Evolutionary conservation across 2,113 vertebrate species (phyloP), one percentile per base, ranked within the genome.

Genomic region (Melanerpes aurifrons): DNA sequence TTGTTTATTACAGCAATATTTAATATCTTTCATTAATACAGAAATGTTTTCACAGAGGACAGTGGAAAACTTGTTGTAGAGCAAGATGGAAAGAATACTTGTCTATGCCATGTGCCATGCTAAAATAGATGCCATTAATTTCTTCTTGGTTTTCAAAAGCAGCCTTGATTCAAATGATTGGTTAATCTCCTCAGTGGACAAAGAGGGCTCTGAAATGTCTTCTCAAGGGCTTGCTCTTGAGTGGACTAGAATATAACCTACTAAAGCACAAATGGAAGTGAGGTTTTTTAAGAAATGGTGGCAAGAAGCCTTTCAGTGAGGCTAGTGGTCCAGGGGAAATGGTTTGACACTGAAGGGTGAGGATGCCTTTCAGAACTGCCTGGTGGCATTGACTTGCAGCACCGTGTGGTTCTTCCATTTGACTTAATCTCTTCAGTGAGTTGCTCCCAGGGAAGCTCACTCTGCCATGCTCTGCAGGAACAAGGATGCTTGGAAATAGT

Each of bases 11-110:
- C 6, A 75, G 54, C 48, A 87, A 72, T 91, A 77, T 86, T 93
- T 86, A 91, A 83, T 80, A 7, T 22, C 63, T 92, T 89, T 87
- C 62, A 81, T 90, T 93, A 91, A 89, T 86, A 74, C 29, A 58
- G 54, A 68, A 53, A 37, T 58, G 31, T 77, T 93, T 89, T 75
- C 69, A 92, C 72, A 35, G 58, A 87, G 61, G 75, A 91, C 68
- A 87, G 72, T 67, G 26, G 47, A 80, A 91, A 91, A 68, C 71
- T 84, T 91, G 0, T 64, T 69, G 48, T 26, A 63, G 40, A 29
- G 7, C 48, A 83, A 48, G 32, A 66, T 57, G 68, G 78, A 84
- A 86, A 68, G 37, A 63, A 45, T 25, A 37, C 9, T 1, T 31
- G 21, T 67, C 28, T 82, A 12, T 79, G 29, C 14, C 21, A 47